phyloP scores from a whole-genome alignment of 2,113 vertebrate species.

The Urocolius indicus region DNA sequence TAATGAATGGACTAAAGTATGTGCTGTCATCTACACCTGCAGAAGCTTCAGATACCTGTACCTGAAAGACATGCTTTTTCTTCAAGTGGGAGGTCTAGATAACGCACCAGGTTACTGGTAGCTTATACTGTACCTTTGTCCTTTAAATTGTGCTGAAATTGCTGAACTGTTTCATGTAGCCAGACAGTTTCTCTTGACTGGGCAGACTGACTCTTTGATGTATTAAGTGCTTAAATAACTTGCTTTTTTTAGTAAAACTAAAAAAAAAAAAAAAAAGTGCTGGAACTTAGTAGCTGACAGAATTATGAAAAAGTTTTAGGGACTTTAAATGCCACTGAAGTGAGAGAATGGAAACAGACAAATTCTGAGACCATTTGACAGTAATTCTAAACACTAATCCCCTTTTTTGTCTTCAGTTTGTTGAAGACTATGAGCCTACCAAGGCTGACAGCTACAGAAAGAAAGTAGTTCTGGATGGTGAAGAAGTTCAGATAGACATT shows the following conservation, averaged over 20 bases:
- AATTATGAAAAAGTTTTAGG: not conserved
- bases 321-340: not conserved
- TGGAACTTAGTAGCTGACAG: not conserved
- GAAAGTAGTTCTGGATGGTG: slow-evolving; percentile 97
- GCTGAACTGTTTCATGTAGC: not conserved
- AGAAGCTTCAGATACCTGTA: not conserved
- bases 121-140: not conserved
- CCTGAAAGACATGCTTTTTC: not conserved
- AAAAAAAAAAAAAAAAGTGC: not conserved
- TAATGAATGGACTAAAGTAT: not conserved
- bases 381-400: not conserved
- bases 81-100: not conserved
- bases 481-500: slow-evolving; percentile 98
- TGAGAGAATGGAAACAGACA: not conserved
- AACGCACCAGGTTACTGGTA: not conserved
- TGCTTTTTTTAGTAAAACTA: not conserved
- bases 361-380: not conserved
- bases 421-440: slow-evolving; percentile 98
- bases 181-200: not conserved
- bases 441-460: slow-evolving; percentile 99
- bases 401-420: slow-evolving; percentile 83
- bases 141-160: not conserved
- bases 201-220: not conserved
- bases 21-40: not conserved
- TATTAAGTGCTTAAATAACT: slow-evolving; percentile 6